Conservation (phyloP, 1,140 invertebrate species). For the Heliconius nattereri region DNA sequence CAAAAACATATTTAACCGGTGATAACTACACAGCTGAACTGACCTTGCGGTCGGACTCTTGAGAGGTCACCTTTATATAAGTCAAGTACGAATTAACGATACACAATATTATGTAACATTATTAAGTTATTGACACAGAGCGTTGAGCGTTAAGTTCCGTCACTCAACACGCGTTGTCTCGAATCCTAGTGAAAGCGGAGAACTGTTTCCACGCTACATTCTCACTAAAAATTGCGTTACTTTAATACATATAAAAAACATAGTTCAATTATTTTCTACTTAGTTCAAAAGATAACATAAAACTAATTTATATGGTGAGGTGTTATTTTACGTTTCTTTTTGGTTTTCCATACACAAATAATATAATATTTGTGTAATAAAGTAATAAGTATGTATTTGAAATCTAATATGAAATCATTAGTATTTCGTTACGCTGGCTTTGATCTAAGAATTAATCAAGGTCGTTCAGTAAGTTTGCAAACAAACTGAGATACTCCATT, state of each 20-base stretch:
- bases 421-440: conserved; percentile 27
- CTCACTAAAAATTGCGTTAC: too few species aligned
- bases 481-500: conserved; percentile 24
- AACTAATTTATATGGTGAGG: background rate
- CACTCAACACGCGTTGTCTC: too few species aligned
- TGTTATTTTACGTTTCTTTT: background rate
- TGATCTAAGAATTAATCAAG: conserved; percentile 28
- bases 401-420: conserved; percentile 21
- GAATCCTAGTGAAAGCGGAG: too few species aligned
- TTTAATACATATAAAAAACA: background rate
- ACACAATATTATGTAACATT: background rate
- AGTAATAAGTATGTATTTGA: background rate
- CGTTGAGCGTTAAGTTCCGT: too few species aligned
- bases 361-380: conserved; percentile 5
- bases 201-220: too few species aligned
- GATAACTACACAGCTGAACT: background rate
- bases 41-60: background rate
- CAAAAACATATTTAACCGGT: background rate
- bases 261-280: background rate
- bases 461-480: conserved; percentile 19
- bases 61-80: background rate
- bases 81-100: background rate
- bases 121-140: too few species aligned
- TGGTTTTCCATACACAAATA: background rate
- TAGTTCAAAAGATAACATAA: background rate